These are phyloP conservation scores for Potamarius usumacintae DNA, from an alignment of 2,113 vertebrate species.

Conservation along the genomic window DNA sequence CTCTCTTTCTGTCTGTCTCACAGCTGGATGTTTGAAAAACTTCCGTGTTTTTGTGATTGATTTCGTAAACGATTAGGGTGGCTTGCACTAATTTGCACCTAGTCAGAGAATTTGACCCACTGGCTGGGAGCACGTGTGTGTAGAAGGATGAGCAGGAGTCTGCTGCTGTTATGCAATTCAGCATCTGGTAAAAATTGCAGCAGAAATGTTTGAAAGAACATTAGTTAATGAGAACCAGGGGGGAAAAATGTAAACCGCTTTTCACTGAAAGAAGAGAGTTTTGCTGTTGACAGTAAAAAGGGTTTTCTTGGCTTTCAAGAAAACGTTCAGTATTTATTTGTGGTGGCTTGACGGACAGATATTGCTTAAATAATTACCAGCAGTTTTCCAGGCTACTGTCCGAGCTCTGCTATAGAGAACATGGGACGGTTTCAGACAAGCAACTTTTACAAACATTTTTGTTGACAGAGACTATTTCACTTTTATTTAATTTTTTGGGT, in stretches of 20 bases:
- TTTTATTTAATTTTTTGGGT: neutral
- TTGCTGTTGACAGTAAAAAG: neutral
- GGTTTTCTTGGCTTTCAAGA: neutral
- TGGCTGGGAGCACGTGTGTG: neutral
- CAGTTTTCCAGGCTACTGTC: neutral
- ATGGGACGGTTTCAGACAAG: neutral
- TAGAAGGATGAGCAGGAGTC: neutral
- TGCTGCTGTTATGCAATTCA: neutral
- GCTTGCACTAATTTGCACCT: neutral
- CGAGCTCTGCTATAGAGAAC: neutral
- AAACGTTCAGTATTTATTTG: slow-evolving; percentile 2
- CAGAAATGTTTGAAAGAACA: neutral
- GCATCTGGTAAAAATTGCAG: neutral
- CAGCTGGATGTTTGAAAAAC: neutral
- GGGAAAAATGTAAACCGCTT: neutral
- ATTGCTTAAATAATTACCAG: slow-evolving; percentile 5
- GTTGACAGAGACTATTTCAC: neutral
- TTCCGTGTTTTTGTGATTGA: neutral
- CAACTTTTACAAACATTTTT: neutral
- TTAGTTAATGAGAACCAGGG: neutral
- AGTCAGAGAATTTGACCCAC: neutral
- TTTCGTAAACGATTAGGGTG: neutral
- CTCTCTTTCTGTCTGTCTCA: neutral
- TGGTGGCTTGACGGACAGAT: neutral
- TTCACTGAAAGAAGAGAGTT: neutral